These are phyloP conservation scores for Zosterops hypoxanthus DNA, from an alignment of 2,113 vertebrate genomes.

Conservation along the genomic window DNA sequence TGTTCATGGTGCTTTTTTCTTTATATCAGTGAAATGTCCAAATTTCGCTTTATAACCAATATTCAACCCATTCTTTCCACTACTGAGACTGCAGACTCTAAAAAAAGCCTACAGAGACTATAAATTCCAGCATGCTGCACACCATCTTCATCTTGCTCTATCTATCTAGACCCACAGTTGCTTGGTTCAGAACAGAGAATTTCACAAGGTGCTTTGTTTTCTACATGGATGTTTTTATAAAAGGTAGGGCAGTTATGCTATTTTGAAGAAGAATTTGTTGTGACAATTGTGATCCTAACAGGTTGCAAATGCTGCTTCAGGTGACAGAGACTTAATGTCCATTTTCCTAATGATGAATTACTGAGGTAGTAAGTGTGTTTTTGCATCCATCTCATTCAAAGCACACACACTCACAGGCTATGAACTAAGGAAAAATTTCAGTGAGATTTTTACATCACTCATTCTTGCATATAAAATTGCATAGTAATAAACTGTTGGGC, in stretches of 20 bases:
- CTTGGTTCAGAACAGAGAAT: not conserved
- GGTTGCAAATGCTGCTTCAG: not conserved
- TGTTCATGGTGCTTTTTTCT: not conserved
- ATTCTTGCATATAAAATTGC: not conserved
- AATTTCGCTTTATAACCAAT: not conserved
- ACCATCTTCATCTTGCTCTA: not conserved
- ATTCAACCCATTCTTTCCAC: not conserved
- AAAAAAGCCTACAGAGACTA: not conserved
- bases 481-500: not conserved
- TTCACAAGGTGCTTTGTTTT: not conserved
- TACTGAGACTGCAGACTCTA: not conserved
- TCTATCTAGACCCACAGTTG: not conserved
- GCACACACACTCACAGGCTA: not conserved
- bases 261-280: not conserved
- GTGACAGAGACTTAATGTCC: not conserved
- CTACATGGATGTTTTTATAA: not conserved
- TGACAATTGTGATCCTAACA: not conserved
- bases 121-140: not conserved
- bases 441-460: not conserved
- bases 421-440: not conserved
- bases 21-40: not conserved
- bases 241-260: not conserved
- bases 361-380: not conserved
- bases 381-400: not conserved
- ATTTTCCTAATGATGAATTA: not conserved